These are phyloP conservation scores for Idaea aversata DNA, from an alignment of 2,888 invertebrate genomes.

Conservation along the genomic window DNA sequence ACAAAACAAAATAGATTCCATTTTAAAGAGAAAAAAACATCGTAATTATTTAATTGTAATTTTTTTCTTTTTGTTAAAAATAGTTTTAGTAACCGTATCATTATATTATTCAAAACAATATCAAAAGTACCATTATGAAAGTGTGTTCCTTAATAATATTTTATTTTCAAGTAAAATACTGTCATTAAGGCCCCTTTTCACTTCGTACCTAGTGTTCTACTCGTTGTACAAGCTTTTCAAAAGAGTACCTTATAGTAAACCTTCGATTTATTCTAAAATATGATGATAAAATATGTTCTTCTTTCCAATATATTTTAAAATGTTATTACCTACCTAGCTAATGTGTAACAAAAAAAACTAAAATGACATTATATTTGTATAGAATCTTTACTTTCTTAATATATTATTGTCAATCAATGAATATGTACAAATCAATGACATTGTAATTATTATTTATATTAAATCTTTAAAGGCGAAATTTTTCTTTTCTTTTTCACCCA, in stretches of 20 bases:
- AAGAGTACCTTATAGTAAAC: conserved; percentile 23
- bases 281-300: conserved; percentile 44
- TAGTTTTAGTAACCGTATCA: background rate
- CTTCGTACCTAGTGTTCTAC: conserved; percentile 35
- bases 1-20: conserved; percentile 3
- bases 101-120: conserved; percentile 36
- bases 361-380: conserved; percentile 77
- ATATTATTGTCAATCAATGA: conserved; percentile 68
- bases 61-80: background rate
- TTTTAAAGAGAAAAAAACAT: too few species aligned
- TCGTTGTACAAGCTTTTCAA: conserved; percentile 32
- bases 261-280: conserved; percentile 33
- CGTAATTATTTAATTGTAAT: background rate
- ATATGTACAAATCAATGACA: conserved; percentile 74
- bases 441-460: conserved; percentile 73
- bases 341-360: conserved; percentile 61
- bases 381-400: conserved; percentile 74
- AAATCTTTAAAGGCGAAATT: conserved; percentile 68
- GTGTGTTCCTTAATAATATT: conserved; percentile 73
- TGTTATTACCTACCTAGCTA: conserved; percentile 47
- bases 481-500: conserved; percentile 25
- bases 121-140: conserved; percentile 40
- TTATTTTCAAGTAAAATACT: conserved; percentile 71
- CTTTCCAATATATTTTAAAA: conserved; percentile 59
- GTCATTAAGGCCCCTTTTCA: conserved; percentile 62